Evolutionary conservation across 2,888 invertebrate species (phyloP).

Genomic region (Nomada hirtipes): DNA sequence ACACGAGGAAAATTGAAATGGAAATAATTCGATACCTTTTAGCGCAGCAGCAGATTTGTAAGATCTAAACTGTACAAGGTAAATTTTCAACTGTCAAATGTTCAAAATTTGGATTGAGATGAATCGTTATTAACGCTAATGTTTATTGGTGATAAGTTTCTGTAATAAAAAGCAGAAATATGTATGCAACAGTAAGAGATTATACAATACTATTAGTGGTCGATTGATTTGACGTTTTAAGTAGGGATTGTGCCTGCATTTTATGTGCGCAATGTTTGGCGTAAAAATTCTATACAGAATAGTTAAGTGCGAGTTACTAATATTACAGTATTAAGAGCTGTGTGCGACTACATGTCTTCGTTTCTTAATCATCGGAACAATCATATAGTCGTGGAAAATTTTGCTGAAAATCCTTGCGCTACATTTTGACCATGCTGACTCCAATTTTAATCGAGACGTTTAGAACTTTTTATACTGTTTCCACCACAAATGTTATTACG

Average conservation of each 20-base stretch:
- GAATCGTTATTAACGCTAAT: no score
- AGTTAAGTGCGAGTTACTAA: not conserved
- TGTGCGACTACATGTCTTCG: not conserved
- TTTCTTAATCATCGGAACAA: not conserved
- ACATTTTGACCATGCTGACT: conserved; percentile 7
- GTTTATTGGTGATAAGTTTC: no score
- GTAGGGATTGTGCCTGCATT: not conserved
- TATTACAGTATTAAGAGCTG: not conserved
- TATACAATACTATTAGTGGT: no score
- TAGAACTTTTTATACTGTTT: not conserved
- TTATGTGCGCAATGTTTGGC: not conserved
- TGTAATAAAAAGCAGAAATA: no score
- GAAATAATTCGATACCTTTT: not conserved
- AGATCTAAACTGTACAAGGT: no score
- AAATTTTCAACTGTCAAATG: no score
- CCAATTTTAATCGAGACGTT: not conserved
- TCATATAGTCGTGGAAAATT: conserved; percentile 2
- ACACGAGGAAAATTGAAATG: not conserved
- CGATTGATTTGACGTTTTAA: no score
- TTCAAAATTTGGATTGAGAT: no score
- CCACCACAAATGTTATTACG: not conserved
- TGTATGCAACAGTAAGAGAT: no score
- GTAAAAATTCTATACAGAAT: not conserved
- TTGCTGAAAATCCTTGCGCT: not conserved
- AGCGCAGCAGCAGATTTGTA: no score